Evolutionary conservation across 2,113 vertebrate genomes (phyloP).

Genomic region (Tragelaphus buxtoni): DNA sequence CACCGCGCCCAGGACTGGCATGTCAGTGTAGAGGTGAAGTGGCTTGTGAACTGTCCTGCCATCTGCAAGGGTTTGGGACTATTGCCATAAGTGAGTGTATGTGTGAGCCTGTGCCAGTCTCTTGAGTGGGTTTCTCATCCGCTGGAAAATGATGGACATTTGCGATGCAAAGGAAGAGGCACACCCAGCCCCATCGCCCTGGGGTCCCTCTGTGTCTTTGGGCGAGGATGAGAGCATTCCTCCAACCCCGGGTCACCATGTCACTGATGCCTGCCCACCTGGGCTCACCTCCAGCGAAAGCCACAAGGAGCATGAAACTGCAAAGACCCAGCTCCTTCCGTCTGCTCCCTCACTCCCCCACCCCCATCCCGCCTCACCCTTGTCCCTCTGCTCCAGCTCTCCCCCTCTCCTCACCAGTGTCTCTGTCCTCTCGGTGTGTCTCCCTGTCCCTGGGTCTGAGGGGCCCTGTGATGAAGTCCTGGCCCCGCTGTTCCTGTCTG

Average conservation of each 20-base stretch:
- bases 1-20: rapidly evolving
- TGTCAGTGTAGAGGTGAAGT: no score
- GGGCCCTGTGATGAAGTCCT: background rate
- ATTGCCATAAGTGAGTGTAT: no score
- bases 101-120: no score
- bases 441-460: background rate
- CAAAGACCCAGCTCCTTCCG: background rate
- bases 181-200: background rate
- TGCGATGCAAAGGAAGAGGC: background rate
- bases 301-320: background rate
- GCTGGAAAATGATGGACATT: background rate
- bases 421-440: background rate
- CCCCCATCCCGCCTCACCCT: background rate
- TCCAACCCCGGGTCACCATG: background rate
- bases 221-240: background rate
- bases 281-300: background rate
- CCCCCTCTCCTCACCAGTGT: background rate
- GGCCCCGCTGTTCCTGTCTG: background rate
- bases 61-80: background rate
- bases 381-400: background rate
- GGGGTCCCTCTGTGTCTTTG: background rate
- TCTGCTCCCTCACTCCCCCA: background rate
- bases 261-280: background rate
- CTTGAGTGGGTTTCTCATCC: background rate
- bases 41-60: background rate